phyloP scores from a whole-genome alignment of 1,140 invertebrate genomes.

The Drosophila repletoides region DNA sequence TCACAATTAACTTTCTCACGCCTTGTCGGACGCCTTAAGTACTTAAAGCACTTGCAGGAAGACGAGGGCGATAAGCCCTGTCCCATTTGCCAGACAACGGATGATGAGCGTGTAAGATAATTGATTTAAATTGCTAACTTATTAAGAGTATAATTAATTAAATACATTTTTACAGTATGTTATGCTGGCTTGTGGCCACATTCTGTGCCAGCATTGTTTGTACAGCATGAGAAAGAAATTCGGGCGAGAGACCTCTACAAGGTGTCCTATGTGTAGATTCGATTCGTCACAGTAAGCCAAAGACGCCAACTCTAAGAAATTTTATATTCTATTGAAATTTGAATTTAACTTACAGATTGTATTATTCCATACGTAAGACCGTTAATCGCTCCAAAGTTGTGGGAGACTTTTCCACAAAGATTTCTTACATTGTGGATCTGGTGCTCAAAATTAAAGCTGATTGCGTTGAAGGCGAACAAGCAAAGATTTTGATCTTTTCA shows the following conservation, averaged over 20 bases:
- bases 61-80: slow-evolving; percentile 84
- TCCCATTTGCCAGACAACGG: slow-evolving; percentile 86
- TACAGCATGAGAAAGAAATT: slow-evolving; percentile 37
- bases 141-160: not conserved
- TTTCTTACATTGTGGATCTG: slow-evolving; percentile 86
- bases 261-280: slow-evolving; percentile 87
- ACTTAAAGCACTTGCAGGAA: slow-evolving; percentile 73
- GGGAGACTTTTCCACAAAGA: slow-evolving; percentile 89
- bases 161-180: slow-evolving; percentile 64
- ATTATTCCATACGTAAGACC: slow-evolving; percentile 53
- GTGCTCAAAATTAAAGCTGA: slow-evolving; percentile 84
- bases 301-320: not conserved
- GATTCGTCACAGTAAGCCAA: slow-evolving; percentile 57
- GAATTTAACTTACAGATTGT: slow-evolving; percentile 41
- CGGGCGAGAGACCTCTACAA: slow-evolving; percentile 1
- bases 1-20: slow-evolving; percentile 66
- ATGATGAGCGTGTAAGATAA: slow-evolving; percentile 56
- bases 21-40: slow-evolving; percentile 64
- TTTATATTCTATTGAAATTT: not conserved
- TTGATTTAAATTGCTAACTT: not conserved
- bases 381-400: slow-evolving; percentile 57
- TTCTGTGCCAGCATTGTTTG: slow-evolving; percentile 67
- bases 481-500: slow-evolving; percentile 90
- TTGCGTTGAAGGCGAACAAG: slow-evolving; percentile 77
- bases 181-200: slow-evolving; percentile 77